Percentiles rank a stretch among this genome's conserved stretches.
Evolutionary conservation across 2,888 invertebrate species (phyloP).

Genomic region (Petrolisthes cinctipes): DNA sequence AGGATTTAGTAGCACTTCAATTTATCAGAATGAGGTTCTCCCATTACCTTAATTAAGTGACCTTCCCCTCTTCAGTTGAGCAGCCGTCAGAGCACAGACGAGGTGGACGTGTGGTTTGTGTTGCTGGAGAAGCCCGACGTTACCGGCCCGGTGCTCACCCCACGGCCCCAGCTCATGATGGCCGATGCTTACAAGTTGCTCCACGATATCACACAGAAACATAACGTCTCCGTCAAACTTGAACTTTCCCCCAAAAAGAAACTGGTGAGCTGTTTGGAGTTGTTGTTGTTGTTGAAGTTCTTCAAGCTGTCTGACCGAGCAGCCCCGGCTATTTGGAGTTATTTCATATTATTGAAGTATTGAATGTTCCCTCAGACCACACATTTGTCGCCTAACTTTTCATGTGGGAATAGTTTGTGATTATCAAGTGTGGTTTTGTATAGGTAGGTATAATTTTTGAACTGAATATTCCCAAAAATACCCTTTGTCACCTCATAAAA

Average conservation of each 20-base stretch:
- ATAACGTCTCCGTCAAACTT: constrained; percentile 68
- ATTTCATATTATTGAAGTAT: too few relatives aligned
- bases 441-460: too few relatives aligned
- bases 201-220: constrained; percentile 68
- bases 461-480: too few relatives aligned
- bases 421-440: too few relatives aligned
- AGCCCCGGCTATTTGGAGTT: too few relatives aligned
- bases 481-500: too few relatives aligned
- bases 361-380: background rate
- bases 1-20: too few relatives aligned
- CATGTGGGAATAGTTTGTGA: constrained; percentile 2
- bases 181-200: constrained; percentile 68
- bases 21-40: too few relatives aligned
- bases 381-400: background rate
- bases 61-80: constrained; percentile 66
- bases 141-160: constrained; percentile 55
- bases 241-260: constrained; percentile 67
- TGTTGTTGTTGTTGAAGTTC: background rate
- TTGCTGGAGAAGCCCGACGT: constrained; percentile 68
- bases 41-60: background rate
- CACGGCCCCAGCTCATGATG: constrained; percentile 63
- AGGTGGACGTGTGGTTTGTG: constrained; percentile 69
- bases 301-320: too few relatives aligned
- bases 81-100: constrained; percentile 65
- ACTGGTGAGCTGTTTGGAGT: constrained; percentile 66